A percentile compares a stretch with the other conserved stretches of the same genome.
Conservation (phyloP, 2,797 vertebrate species). For the Dromococcyx pavoninus region DNA sequence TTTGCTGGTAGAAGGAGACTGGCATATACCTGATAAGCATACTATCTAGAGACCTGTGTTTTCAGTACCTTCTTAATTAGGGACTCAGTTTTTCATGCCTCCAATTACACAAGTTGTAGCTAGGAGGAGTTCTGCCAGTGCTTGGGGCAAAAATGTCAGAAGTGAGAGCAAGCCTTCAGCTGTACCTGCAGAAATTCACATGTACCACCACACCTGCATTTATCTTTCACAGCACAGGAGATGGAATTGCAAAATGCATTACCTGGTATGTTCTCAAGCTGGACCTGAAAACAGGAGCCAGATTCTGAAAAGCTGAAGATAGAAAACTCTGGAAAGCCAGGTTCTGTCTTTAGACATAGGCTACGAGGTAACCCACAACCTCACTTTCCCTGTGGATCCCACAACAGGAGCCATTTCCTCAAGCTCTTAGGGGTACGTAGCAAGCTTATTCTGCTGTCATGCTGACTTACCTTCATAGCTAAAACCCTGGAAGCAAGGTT, state of each 20-base stretch:
- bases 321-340: background rate
- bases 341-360: background rate
- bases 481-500: background rate
- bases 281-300: background rate
- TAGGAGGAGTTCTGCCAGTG: background rate
- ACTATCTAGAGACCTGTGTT: background rate
- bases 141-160: background rate
- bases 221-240: background rate
- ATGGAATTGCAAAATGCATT: background rate
- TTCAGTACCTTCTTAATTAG: constrained; percentile 49
- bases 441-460: background rate
- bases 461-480: background rate
- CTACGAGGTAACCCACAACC: background rate
- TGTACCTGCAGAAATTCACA: background rate
- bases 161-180: background rate
- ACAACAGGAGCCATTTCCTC: background rate
- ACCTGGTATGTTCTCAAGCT: background rate
- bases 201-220: background rate
- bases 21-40: background rate
- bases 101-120: background rate
- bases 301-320: background rate
- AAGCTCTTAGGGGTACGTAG: background rate
- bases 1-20: constrained; percentile 21
- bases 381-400: background rate
- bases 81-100: background rate